A percentile compares a stretch with the other conserved stretches of the same genome.
phyloP scores from a whole-genome alignment of 2,888 invertebrate species.

The Anagyrus pseudococci region DNA sequence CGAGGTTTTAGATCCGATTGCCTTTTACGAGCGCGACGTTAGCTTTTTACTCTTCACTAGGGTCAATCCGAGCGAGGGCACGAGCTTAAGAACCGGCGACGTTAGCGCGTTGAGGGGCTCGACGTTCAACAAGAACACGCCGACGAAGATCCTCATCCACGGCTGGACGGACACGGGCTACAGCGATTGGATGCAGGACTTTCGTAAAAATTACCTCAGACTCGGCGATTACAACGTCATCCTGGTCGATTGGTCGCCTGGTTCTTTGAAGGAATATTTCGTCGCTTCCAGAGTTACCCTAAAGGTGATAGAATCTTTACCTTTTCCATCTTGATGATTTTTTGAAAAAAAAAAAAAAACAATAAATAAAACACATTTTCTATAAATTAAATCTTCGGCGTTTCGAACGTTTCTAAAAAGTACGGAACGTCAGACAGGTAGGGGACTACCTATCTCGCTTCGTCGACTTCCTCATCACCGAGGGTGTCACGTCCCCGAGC shows the following conservation, averaged over 20 bases:
- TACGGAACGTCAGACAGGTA: slow-evolving; percentile 40
- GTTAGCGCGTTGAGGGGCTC: slow-evolving; percentile 41
- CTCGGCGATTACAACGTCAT: slow-evolving; percentile 63
- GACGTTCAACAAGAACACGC: slow-evolving; percentile 39
- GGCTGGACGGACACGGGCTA: slow-evolving; percentile 62
- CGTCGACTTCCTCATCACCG: slow-evolving; percentile 49
- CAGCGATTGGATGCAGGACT: slow-evolving; percentile 49
- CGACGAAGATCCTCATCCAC: slow-evolving; percentile 62
- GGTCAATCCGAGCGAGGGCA: slow-evolving; percentile 42
- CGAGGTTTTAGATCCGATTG: slow-evolving; percentile 11
- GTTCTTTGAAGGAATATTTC: slow-evolving; percentile 49
- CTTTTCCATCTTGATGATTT: neutral
- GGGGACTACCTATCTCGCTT: slow-evolving; percentile 53
- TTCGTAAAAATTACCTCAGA: slow-evolving; percentile 60
- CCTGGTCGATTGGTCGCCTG: slow-evolving; percentile 63
- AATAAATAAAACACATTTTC: neutral
- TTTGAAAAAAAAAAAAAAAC: neutral
- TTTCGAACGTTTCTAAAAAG: neutral
- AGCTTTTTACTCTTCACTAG: slow-evolving; percentile 50
- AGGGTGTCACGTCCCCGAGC: slow-evolving; percentile 44
- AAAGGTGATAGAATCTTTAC: slow-evolving; percentile 19
- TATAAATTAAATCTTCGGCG: neutral
- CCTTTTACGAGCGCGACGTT: slow-evolving; percentile 41
- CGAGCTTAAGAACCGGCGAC: slow-evolving; percentile 41
- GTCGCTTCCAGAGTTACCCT: slow-evolving; percentile 44